Evolutionary conservation across 2,888 invertebrate species (phyloP).

Genomic region (Hymenopus coronatus): DNA sequence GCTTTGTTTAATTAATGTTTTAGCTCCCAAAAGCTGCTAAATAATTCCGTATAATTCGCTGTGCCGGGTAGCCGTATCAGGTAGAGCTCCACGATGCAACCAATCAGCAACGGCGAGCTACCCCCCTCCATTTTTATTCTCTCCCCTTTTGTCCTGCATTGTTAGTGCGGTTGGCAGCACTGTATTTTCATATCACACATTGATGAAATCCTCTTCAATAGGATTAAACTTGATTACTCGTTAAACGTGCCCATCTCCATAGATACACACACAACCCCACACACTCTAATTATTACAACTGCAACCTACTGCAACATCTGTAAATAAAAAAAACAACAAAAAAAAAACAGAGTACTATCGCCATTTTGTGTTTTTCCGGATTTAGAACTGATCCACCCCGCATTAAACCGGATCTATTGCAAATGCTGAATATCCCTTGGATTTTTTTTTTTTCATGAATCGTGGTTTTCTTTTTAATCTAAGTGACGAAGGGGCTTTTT

Average conservation of each 20-base stretch:
- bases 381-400: slow-evolving; percentile 14
- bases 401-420: slow-evolving; percentile 5
- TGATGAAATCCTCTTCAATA: slow-evolving; percentile 24
- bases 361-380: slow-evolving; percentile 17
- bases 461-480: background rate
- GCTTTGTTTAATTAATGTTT: slow-evolving; percentile 32
- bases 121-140: slow-evolving; percentile 4
- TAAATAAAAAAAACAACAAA: slow-evolving; percentile 16
- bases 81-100: slow-evolving; percentile 11
- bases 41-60: slow-evolving; percentile 31
- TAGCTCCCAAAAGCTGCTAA: slow-evolving; percentile 31
- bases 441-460: background rate
- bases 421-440: background rate
- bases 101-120: slow-evolving; percentile 17
- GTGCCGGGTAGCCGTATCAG: slow-evolving; percentile 12
- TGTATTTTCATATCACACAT: slow-evolving; percentile 19
- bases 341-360: background rate
- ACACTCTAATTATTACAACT: slow-evolving; percentile 17
- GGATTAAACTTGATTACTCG: slow-evolving; percentile 27
- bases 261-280: background rate
- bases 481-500: background rate
- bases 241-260: slow-evolving; percentile 5
- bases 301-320: background rate
- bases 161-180: background rate
- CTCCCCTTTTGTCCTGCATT: background rate